Conservation (phyloP, 2,888 invertebrate species). For the Nasonovia ribisnigri region DNA sequence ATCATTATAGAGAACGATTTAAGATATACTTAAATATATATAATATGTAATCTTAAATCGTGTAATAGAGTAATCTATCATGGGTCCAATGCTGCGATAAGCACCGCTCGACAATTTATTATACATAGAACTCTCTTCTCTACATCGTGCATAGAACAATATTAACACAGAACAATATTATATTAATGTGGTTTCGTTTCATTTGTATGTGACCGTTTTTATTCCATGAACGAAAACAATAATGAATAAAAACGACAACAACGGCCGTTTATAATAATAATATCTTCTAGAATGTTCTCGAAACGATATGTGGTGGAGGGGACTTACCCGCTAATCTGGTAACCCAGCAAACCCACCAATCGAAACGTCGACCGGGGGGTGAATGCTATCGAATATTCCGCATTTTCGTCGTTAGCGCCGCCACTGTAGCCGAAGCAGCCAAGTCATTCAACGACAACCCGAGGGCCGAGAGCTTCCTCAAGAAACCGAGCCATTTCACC, state of each 20-base stretch:
- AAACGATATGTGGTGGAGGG: not conserved
- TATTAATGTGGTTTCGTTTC: too few relatives aligned
- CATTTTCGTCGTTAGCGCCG: not conserved
- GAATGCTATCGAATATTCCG: not conserved
- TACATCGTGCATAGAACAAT: too few relatives aligned
- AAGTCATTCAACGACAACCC: not conserved
- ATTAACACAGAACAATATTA: too few relatives aligned
- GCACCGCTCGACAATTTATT: too few relatives aligned
- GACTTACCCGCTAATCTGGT: not conserved
- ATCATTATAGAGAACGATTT: too few relatives aligned
- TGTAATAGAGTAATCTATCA: too few relatives aligned
- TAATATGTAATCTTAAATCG: too few relatives aligned
- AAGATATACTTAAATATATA: too few relatives aligned
- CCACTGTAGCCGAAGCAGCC: not conserved
- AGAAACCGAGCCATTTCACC: too few relatives aligned
- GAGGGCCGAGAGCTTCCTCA: accelerated
- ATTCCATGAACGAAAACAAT: not conserved
- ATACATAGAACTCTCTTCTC: too few relatives aligned
- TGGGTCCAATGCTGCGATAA: too few relatives aligned
- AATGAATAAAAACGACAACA: not conserved
- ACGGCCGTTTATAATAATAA: not conserved
- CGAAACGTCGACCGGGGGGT: not conserved
- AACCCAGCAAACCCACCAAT: not conserved
- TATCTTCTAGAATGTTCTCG: not conserved
- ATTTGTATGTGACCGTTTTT: not conserved